Base-by-base conservation (phyloP, 2,113 vertebrate genomes). In the Zosterops lateralis region DNA sequence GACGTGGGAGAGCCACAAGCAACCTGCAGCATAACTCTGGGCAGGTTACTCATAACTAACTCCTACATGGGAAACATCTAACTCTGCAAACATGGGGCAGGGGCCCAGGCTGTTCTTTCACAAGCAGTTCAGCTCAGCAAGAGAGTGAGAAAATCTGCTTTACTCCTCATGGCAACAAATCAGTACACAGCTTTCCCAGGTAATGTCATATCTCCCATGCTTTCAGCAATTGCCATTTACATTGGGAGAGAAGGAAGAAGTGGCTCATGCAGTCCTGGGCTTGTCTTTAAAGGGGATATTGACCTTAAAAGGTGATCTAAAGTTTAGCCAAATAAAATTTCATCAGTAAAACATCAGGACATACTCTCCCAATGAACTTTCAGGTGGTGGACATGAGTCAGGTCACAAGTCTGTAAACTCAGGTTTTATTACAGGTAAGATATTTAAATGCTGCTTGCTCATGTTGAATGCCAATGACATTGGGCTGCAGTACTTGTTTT, bases 41-140 rank as follows among this genome's bases (percentile, higher is more conserved):
- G 82, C 92, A 93, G 93, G 92, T 97, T 98, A 96, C 97, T 98
- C 97, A 97, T 97, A 95, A 95, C 77, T 97, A 67, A 96, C 98
- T 98, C 98, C 98, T 97, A 97, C 97, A 92, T 81, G 64, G 96
- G 92, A 81, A 91, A 92, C 89, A 96, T 97, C 94, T 98, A 95
- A 97, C 95, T 98, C 98, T 98, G 96, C 97, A 97, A 97, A 95
- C 97, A 66, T 9, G 26, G 84, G 93, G 94, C 93, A 89, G 96
- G 47, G 68, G 93, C 92, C 89, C 91, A 87, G 90, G 77, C 96
- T 97, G 73, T 3, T 3, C 75, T 96, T 97, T 94, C 97, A 97
- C 88, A 97, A 47, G 62, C 85, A 95, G 77, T 74, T 96, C 82
- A 95, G 26, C 77, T 36, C 68, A 88, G 71, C 3, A 38, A 38